phyloP scores from a whole-genome alignment of 2,888 invertebrate species.

The Yponomeuta plumbellus region DNA sequence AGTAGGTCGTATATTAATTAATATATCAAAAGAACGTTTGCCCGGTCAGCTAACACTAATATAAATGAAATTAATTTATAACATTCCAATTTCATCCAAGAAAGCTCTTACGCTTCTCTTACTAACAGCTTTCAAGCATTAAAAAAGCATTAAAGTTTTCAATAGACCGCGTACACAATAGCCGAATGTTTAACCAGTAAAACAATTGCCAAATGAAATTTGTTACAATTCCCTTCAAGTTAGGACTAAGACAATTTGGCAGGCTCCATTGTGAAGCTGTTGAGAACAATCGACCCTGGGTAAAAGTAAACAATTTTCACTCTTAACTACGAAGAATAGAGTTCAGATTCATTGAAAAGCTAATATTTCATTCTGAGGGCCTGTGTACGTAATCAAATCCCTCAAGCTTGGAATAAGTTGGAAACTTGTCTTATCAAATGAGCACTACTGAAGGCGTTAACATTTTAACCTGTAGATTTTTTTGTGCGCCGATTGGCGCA shows the following conservation, averaged over 20 bases:
- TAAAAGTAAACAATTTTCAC: background rate
- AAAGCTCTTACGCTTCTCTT: too few species aligned
- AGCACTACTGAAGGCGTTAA: background rate
- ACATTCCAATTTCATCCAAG: too few species aligned
- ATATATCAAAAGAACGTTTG: too few species aligned
- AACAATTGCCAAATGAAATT: slow-evolving; percentile 17
- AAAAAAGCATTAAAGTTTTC: background rate
- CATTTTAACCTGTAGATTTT: too few species aligned
- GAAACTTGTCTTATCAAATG: background rate
- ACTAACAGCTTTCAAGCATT: background rate
- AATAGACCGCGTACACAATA: slow-evolving; percentile 12
- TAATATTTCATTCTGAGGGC: background rate
- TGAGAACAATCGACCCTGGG: background rate
- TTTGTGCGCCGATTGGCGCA: too few species aligned
- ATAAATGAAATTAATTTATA: background rate
- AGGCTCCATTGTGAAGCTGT: background rate
- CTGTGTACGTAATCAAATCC: background rate
- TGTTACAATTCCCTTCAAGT: slow-evolving; percentile 12
- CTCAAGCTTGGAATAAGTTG: background rate
- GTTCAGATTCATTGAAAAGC: background rate
- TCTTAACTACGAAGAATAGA: background rate
- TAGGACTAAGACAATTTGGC: slow-evolving; percentile 5
- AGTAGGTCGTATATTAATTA: too few species aligned
- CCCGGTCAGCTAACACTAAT: too few species aligned
- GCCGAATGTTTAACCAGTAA: slow-evolving; percentile 13